Conservation (phyloP, 1,140 invertebrate species). For the Zaprionus ghesquierei region DNA sequence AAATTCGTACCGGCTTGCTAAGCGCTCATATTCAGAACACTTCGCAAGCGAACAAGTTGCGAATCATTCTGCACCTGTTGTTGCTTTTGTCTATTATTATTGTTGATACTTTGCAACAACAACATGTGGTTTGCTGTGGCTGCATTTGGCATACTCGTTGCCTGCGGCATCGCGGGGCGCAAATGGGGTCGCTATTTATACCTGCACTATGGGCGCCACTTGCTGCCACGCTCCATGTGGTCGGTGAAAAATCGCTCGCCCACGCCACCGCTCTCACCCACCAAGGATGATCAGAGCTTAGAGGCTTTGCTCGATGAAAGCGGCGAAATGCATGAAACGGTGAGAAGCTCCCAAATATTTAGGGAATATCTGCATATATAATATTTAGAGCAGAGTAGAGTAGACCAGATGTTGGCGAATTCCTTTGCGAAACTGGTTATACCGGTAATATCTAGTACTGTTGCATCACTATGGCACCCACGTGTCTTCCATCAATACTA, state of each 20-base stretch:
- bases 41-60: not conserved
- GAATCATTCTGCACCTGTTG: not conserved
- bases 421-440: not conserved
- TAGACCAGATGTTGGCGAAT: not conserved
- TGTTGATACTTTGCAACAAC: conserved; percentile 24
- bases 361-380: not conserved
- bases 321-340: conserved; percentile 82
- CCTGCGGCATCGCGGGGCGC: conserved; percentile 67
- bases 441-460: not conserved
- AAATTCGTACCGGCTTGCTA: conserved; percentile 40
- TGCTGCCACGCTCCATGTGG: conserved; percentile 72
- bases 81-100: not conserved
- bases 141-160: conserved; percentile 53
- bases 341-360: conserved; percentile 39
- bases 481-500: conserved; percentile 3
- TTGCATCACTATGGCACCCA: conserved; percentile 16
- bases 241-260: conserved; percentile 73
- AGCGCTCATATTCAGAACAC: not conserved
- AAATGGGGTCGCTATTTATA: conserved; percentile 78
- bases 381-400: not conserved
- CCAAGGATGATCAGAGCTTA: conserved; percentile 78
- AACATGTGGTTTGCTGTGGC: conserved; percentile 76
- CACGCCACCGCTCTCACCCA: conserved; percentile 73
- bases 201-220: conserved; percentile 72
- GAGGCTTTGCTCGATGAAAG: conserved; percentile 76